Evolutionary conservation across 1,140 invertebrate genomes (phyloP).

Genomic region (Thalassaphorura encarpata): DNA sequence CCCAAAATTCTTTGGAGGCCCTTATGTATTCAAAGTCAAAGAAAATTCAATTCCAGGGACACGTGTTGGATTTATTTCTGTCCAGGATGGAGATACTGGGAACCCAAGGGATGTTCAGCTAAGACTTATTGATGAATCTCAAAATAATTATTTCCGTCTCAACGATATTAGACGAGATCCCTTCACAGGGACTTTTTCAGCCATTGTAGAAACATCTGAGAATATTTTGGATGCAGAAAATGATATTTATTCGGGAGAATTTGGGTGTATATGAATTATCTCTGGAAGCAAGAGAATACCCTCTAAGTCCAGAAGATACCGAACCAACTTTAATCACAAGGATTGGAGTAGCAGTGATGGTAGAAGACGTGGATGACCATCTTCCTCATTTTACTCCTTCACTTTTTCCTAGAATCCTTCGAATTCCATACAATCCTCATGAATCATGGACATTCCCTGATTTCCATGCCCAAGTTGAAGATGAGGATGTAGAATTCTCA

Average conservation of each 20-base stretch:
- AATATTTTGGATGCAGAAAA: slow-evolving; percentile 28
- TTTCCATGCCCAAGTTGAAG: slow-evolving; percentile 28
- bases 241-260: slow-evolving; percentile 30
- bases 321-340: slow-evolving; percentile 33
- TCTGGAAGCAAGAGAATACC: slow-evolving; percentile 23
- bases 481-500: slow-evolving; percentile 19
- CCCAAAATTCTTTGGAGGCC: slow-evolving; percentile 40
- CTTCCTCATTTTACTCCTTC: slow-evolving; percentile 21
- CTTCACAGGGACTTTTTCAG: slow-evolving; percentile 21
- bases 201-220: slow-evolving; percentile 27
- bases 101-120: slow-evolving; percentile 50
- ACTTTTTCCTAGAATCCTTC: slow-evolving; percentile 15
- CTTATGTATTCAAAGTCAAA: slow-evolving; percentile 43
- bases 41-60: slow-evolving; percentile 59
- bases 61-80: slow-evolving; percentile 45
- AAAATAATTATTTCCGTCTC: slow-evolving; percentile 53
- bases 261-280: slow-evolving; percentile 28
- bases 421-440: slow-evolving; percentile 23
- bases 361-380: slow-evolving; percentile 29
- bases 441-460: slow-evolving; percentile 27
- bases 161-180: slow-evolving; percentile 23
- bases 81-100: slow-evolving; percentile 64
- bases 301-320: slow-evolving; percentile 41
- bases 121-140: slow-evolving; percentile 56
- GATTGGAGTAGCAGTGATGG: slow-evolving; percentile 24